A percentile compares a stretch with the other conserved stretches of the same genome.
phyloP scores from a whole-genome alignment of 2,888 invertebrate genomes.

The Malthinus seriepunctatus region DNA sequence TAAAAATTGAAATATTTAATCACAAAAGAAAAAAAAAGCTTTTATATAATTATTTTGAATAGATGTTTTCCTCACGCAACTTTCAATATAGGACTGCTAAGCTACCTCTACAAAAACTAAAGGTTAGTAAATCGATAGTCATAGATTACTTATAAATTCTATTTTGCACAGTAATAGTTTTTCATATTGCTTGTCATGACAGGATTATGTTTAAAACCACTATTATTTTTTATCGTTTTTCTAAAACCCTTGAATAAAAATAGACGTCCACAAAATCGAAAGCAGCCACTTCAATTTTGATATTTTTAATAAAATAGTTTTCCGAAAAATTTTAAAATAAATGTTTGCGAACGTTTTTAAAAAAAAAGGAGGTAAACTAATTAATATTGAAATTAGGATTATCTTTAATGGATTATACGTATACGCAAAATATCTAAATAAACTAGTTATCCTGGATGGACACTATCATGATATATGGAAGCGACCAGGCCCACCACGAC shows the following conservation, averaged over 20 bases:
- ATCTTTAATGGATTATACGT: too few relatives aligned
- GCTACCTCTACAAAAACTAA: too few relatives aligned
- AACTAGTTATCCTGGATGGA: conserved; percentile 25
- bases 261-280: neutral
- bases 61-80: too few relatives aligned
- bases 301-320: neutral
- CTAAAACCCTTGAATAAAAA: neutral
- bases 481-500: conserved; percentile 44
- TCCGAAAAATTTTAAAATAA: neutral
- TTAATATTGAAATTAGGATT: neutral
- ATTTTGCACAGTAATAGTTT: neutral
- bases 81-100: too few relatives aligned
- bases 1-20: too few relatives aligned
- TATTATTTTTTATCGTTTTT: neutral
- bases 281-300: neutral
- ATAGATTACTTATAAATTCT: too few relatives aligned
- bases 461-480: conserved; percentile 45
- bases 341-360: too few relatives aligned
- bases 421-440: conserved; percentile 14
- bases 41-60: too few relatives aligned
- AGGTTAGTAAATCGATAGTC: too few relatives aligned
- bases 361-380: neutral
- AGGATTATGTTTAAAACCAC: neutral
- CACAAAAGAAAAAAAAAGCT: too few relatives aligned
- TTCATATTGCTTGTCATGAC: neutral